A percentile compares a stretch with the other conserved stretches of the same genome.
Conservation (phyloP, 2,888 invertebrate species). For the Leptinotarsa tumamoca region DNA sequence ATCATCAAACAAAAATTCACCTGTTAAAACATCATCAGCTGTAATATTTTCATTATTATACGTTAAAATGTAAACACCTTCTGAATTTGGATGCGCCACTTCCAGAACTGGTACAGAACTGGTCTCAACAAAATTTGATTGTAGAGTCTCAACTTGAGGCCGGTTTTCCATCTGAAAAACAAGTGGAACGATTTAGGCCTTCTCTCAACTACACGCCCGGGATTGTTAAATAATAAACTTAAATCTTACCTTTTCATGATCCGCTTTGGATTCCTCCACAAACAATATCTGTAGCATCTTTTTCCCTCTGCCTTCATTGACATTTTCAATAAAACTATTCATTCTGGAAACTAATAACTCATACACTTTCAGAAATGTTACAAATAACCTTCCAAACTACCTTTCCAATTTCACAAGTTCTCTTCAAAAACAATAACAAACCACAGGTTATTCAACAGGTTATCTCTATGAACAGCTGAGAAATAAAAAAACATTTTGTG, state of each 20-base stretch:
- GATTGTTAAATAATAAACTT: constrained; percentile 16
- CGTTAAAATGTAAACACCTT: constrained; percentile 13
- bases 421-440: constrained; percentile 2
- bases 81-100: constrained; percentile 9
- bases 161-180: constrained; percentile 15
- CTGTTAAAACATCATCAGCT: constrained; percentile 20
- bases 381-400: not conserved
- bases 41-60: constrained; percentile 3
- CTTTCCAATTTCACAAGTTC: not conserved
- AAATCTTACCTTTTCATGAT: constrained; percentile 19
- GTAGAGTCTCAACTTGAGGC: constrained; percentile 8
- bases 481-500: too few species aligned
- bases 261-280: constrained; percentile 8
- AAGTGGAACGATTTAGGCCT: constrained; percentile 5
- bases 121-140: constrained; percentile 18
- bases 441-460: not conserved
- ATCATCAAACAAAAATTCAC: constrained; percentile 23
- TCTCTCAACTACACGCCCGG: constrained; percentile 4
- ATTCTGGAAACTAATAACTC: too few species aligned
- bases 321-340: too few species aligned
- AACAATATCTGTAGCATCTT: not conserved
- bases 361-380: too few species aligned
- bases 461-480: not conserved
- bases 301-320: constrained; percentile 1
- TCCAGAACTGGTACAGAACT: constrained; percentile 14